Base-by-base conservation (phyloP, 2,113 vertebrate species). In the Sebastes schlegelii region DNA sequence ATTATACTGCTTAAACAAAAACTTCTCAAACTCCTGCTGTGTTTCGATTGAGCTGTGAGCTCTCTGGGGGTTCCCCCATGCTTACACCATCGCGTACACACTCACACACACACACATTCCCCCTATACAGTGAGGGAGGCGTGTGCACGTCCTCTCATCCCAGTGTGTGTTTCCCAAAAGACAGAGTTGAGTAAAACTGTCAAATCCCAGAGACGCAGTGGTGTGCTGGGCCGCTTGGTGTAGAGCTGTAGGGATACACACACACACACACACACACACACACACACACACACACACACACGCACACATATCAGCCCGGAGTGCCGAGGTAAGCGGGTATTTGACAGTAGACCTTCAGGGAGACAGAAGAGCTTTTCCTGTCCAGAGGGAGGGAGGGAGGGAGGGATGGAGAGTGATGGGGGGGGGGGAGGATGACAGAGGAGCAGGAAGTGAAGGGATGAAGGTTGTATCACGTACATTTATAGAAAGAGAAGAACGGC, bases 291-390 rank as follows among this genome's bases (percentile, higher is more conserved):
- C 40, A 60, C 34, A 60, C 40, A 58, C 42, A 70, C 60, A 60
- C 52, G 40, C 75, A 67, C 70, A 79, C 66, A 77, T 23, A 75
- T 26, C 63, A 78, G 79, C 57, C 40, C 60, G 83, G 74, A 93
- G 87, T 94, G 92, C 92, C 72, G 88, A 90, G 88, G 92, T 92
- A 89, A 92, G 92, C 91, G 85, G 75, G 82, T 93, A 85, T 91
- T 90, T 94, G 93, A 94, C 92, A 92, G 92, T 58, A 74, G 89
- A 93, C 91, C 91, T 91, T 93, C 87, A 79, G 91, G 89, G 91
- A 93, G 89, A 92, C 78, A 81, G 78, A 92, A 83, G 88, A 87
- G 89, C 76, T 82, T 77, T 84, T 66, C 14, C 74, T 87, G 76
- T 92, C 90, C 79, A n/a, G 51, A 57, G 83, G 77, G 67, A 85